Evolutionary conservation across 2,113 vertebrate genomes (phyloP).

Genomic region (Lontra canadensis): DNA sequence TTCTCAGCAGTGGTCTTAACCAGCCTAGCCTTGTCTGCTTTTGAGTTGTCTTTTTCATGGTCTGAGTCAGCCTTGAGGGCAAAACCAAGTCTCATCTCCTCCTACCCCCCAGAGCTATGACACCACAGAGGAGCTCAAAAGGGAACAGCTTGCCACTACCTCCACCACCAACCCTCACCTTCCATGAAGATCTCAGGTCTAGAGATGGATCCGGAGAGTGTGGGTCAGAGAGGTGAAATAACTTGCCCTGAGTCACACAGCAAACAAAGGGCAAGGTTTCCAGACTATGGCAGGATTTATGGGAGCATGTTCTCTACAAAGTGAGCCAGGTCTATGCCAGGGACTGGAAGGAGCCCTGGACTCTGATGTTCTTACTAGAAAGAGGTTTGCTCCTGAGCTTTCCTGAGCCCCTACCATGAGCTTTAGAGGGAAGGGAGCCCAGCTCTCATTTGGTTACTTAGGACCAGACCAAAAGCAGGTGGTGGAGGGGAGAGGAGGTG

Average conservation of each 20-base stretch:
- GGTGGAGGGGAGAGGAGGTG: background rate
- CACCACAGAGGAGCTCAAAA: background rate
- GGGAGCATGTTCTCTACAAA: background rate
- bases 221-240: background rate
- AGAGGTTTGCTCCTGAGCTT: background rate
- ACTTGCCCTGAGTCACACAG: background rate
- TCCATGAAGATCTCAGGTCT: background rate
- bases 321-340: background rate
- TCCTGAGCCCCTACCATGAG: background rate
- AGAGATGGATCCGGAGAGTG: background rate
- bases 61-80: constrained; percentile 7
- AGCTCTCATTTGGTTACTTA: background rate
- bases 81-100: background rate
- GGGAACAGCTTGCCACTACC: background rate
- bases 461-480: background rate
- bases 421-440: background rate
- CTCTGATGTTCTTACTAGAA: background rate
- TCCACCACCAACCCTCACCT: background rate
- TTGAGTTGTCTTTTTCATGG: constrained; percentile 11
- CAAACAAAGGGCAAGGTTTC: background rate
- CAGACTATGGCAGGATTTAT: background rate
- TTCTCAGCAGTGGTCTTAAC: background rate
- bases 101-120: background rate
- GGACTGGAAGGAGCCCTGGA: background rate
- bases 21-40: constrained; percentile 9